Percentiles rank a stretch among this genome's conserved stretches.
phyloP scores from a whole-genome alignment of 2,888 invertebrate species.

The Platycnemis pennipes region DNA sequence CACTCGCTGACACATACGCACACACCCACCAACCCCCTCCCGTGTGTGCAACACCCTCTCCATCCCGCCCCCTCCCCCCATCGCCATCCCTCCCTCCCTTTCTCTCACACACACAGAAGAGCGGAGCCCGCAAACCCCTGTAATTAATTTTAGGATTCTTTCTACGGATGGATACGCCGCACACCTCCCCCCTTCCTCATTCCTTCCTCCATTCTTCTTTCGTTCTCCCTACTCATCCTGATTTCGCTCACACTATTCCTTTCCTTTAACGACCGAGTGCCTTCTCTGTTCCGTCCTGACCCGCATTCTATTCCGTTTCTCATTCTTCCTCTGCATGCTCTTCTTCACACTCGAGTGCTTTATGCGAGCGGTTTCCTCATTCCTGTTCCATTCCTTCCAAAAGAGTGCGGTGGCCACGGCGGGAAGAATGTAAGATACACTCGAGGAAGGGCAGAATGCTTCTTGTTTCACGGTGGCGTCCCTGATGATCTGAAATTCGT shows the following conservation, averaged over 20 bases:
- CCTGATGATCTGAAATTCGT: too few relatives aligned
- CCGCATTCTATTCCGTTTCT: background rate
- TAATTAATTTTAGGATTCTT: constrained; percentile 65
- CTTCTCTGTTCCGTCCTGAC: background rate
- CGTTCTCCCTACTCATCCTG: constrained; percentile 24
- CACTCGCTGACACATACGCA: constrained; percentile 56
- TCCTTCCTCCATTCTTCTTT: background rate
- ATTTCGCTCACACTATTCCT: constrained; percentile 26
- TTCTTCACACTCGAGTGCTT: background rate
- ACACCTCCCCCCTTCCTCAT: background rate
- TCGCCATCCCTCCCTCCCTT: background rate
- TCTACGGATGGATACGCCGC: background rate
- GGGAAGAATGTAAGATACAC: background rate
- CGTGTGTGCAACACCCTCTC: background rate
- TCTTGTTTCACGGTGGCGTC: background rate
- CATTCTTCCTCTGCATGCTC: background rate
- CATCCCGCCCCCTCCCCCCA: background rate
- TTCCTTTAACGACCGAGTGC: background rate
- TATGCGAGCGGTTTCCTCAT: background rate
- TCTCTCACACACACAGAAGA: background rate
- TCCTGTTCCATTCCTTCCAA: background rate
- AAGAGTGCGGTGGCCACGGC: background rate
- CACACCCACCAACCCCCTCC: background rate
- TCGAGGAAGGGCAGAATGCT: background rate
- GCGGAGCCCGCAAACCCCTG: background rate